Conservation (phyloP, 2,888 invertebrate genomes). For the Drosophila affinis region DNA sequence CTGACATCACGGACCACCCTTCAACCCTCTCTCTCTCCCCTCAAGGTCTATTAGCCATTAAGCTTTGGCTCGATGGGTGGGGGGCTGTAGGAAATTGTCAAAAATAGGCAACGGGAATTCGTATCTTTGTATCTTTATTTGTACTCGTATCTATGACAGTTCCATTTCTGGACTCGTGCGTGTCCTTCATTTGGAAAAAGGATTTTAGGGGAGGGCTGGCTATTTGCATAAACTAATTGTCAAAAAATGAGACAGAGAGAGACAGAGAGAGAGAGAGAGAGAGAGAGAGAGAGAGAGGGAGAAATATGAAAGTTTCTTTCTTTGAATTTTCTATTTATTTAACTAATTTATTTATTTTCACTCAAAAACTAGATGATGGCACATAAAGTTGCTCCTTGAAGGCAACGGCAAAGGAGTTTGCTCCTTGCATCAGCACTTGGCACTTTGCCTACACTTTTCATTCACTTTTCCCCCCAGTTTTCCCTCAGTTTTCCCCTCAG, state of each 20-base stretch:
- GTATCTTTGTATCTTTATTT: constrained; percentile 40
- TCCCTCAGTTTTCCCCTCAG: not conserved
- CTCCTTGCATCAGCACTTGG: constrained; percentile 9
- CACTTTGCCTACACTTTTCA: constrained; percentile 15
- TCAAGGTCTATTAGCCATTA: constrained; percentile 39
- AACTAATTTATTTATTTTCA: constrained; percentile 65
- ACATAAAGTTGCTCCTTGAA: constrained; percentile 21
- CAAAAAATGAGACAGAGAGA: constrained; percentile 27
- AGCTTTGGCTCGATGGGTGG: constrained; percentile 18
- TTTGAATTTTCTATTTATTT: constrained; percentile 45
- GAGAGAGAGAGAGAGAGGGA: constrained; percentile 9
- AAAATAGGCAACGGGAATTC: constrained; percentile 60
- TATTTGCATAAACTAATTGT: constrained; percentile 69
- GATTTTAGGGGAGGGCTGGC: constrained; percentile 27
- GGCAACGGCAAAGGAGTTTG: not conserved
- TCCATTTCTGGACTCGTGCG: constrained; percentile 54
- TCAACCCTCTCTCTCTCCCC: not conserved
- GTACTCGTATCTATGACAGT: constrained; percentile 4
- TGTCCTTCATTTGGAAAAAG: constrained; percentile 54
- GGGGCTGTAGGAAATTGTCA: constrained; percentile 44
- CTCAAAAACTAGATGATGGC: constrained; percentile 43
- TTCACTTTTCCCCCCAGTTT: not conserved
- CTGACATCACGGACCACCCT: constrained; percentile 40
- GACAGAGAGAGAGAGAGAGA: constrained; percentile 3
- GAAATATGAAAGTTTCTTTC: constrained; percentile 26